Evolutionary conservation across 2,888 invertebrate genomes (phyloP).

Genomic region (Hoplodrina ambigua): DNA sequence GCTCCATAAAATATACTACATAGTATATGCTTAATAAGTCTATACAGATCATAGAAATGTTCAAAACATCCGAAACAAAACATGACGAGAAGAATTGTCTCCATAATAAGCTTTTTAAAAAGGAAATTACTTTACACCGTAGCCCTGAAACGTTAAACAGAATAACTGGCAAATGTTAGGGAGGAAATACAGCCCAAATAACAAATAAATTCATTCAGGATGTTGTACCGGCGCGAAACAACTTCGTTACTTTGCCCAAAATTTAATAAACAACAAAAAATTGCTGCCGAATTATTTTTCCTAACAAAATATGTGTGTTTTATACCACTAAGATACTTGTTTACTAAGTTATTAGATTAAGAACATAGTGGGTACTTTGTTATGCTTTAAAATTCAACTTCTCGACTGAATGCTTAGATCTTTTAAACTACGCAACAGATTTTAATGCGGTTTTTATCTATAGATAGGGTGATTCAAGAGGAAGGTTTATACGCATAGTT

Average conservation of each 20-base stretch:
- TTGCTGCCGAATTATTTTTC: slow-evolving; percentile 3
- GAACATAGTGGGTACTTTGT: too few relatives aligned
- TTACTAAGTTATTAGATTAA: neutral
- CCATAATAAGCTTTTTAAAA: neutral
- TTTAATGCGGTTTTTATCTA: too few relatives aligned
- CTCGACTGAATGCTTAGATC: too few relatives aligned
- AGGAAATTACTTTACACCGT: slow-evolving; percentile 22
- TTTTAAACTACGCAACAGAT: too few relatives aligned
- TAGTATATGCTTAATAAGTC: too few relatives aligned
- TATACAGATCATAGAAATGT: too few relatives aligned
- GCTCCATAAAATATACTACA: too few relatives aligned
- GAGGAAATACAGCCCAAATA: slow-evolving; percentile 35
- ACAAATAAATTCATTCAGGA: slow-evolving; percentile 43
- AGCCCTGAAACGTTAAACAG: neutral
- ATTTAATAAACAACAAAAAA: slow-evolving; percentile 12
- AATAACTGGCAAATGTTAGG: slow-evolving; percentile 5
- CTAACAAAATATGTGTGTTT: neutral
- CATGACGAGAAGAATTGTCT: neutral
- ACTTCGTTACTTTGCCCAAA: slow-evolving; percentile 9
- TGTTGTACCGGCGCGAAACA: neutral
- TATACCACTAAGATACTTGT: neutral
- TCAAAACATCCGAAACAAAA: too few relatives aligned
- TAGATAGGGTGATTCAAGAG: too few relatives aligned
- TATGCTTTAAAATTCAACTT: too few relatives aligned
- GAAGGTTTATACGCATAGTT: too few relatives aligned